Evolutionary conservation across 2,797 vertebrate species (phyloP).

Genomic region (Gallinago nigripennis): DNA sequence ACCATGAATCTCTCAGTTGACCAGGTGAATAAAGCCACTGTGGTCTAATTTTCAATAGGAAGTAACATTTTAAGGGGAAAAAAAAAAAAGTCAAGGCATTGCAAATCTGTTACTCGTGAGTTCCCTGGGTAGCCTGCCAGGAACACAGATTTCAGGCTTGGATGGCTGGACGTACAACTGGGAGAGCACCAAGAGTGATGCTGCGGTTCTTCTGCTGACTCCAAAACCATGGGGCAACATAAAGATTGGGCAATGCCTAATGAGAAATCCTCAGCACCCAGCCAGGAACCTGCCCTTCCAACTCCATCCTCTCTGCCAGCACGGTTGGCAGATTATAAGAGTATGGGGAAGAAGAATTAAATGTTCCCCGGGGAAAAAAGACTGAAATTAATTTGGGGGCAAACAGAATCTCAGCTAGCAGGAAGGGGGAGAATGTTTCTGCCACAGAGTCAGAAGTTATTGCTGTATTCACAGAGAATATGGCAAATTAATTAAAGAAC

Average conservation of each 20-base stretch:
- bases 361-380: neutral
- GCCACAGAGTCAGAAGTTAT: neutral
- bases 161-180: neutral
- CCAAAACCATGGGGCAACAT: rapidly evolving
- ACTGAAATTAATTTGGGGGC: neutral
- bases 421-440: neutral
- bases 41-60: neutral
- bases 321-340: neutral
- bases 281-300: neutral
- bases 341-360: neutral
- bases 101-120: neutral
- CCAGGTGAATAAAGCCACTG: neutral
- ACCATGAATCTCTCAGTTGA: neutral
- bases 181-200: neutral
- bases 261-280: neutral
- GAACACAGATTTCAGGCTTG: neutral
- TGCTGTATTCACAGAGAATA: neutral
- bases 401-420: neutral
- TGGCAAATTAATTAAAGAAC: neutral
- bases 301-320: neutral
- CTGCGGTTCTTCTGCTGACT: no score
- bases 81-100: neutral
- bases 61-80: neutral
- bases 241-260: neutral
- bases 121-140: neutral